Evolutionary conservation across 2,888 invertebrate genomes (phyloP).

Genomic region (Synergus umbraculus): DNA sequence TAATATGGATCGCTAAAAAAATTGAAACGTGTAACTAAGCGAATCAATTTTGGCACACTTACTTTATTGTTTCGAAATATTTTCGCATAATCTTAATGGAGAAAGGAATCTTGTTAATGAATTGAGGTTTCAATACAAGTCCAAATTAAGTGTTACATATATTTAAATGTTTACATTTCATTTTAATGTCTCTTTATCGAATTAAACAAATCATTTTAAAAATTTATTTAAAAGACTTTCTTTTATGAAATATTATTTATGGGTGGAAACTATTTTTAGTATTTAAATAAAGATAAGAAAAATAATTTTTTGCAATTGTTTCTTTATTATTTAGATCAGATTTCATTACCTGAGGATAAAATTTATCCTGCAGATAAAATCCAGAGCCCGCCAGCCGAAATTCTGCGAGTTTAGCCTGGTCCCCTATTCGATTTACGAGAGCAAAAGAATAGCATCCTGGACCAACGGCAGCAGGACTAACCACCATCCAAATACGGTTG

Average conservation of each 20-base stretch:
- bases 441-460: conserved; percentile 39
- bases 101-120: not conserved
- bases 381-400: not conserved
- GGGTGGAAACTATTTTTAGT: not conserved
- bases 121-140: not conserved
- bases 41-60: conserved; percentile 24
- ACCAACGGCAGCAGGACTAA: conserved; percentile 21
- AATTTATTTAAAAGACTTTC: no score
- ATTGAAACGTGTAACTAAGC: conserved; percentile 17
- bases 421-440: conserved; percentile 37
- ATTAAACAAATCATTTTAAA: not conserved
- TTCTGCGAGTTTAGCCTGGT: conserved; percentile 10
- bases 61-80: not conserved
- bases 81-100: not conserved
- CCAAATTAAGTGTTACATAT: not conserved
- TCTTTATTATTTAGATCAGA: not conserved
- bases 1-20: conserved; percentile 20
- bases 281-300: not conserved
- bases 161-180: not conserved
- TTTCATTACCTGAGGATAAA: conserved; percentile 8
- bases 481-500: conserved; percentile 3
- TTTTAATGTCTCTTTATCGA: not conserved
- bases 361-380: not conserved
- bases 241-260: not conserved
- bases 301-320: not conserved